Conservation (phyloP, 2,113 vertebrate species). For the Esox niger region DNA sequence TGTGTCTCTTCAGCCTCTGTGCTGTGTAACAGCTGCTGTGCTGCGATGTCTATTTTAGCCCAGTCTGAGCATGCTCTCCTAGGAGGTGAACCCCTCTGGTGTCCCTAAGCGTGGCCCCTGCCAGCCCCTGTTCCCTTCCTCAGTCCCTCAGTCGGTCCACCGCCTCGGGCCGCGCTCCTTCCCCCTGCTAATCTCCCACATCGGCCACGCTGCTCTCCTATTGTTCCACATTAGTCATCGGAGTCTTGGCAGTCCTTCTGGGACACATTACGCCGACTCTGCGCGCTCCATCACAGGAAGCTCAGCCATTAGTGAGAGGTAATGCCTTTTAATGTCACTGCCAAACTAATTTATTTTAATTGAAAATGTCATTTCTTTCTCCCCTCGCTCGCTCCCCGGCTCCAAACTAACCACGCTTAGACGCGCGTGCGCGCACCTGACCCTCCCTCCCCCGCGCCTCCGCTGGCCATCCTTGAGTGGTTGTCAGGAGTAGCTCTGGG, state of each 20-base stretch:
- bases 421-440: too few relatives aligned
- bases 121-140: not conserved
- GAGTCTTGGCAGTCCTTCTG: conserved; percentile 49
- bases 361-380: conserved; percentile 9
- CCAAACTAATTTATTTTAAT: conserved; percentile 42
- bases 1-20: too few relatives aligned
- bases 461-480: not conserved
- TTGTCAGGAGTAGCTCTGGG: too few relatives aligned
- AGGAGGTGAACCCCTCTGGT: not conserved
- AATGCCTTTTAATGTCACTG: conserved; percentile 47
- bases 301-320: conserved; percentile 48
- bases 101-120: not conserved
- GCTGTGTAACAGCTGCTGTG: too few relatives aligned
- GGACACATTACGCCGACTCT: conserved; percentile 38
- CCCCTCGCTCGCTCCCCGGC: not conserved
- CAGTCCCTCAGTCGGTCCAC: not conserved
- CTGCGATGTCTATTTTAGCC: not conserved
- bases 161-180: not conserved
- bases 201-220: conserved; percentile 4
- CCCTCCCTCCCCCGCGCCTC: too few relatives aligned
- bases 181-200: not conserved
- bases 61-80: not conserved
- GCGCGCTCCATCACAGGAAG: conserved; percentile 44
- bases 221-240: conserved; percentile 49
- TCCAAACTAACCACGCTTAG: not conserved